Evolutionary conservation across 2,888 invertebrate species (phyloP), one percentile per base, ranked within the genome.

Genomic region (Pammene aurita): DNA sequence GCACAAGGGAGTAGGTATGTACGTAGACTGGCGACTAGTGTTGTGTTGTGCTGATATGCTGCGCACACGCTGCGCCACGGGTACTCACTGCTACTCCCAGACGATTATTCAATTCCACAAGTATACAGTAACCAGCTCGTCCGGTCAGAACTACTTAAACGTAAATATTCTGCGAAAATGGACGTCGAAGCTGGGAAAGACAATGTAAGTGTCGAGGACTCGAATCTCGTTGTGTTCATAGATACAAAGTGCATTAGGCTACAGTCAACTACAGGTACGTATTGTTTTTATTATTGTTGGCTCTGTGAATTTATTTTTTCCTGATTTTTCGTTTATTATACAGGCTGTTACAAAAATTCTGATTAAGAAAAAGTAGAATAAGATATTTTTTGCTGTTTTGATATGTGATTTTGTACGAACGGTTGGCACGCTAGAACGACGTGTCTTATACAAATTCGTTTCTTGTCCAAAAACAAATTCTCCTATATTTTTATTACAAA

Each of bases 111-210:
- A 85, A 86, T 86, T 82, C 77, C 74, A 75, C 76, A 76, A 77
- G 75, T 78, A 78, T 78, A 72, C 68, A 66, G 76, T 78, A 80
- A 74, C 54, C 66, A 71, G 66, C 52, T 61, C 63, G 18, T 72
- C 70, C 73, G 76, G 66, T 70, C 66, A 48, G 44, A 73, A 68
- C 63, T 67, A 74, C 58, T 61, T 56, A 70, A 68, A 60, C 44
- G 60, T 38, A 35, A 42, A 35, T 35, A 68, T 62, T 69, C 54
- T 56, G 70, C 62, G 42, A 76, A 75, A 73, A 91, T 92, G 92
- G 86, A 90, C 74, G 73, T 88, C 61, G 89, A 91, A 80, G 75
- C 77, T 9, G 84, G 76, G 9, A 86, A 83, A 73, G 87, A 89
- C 71, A 85, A 88, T 65, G 72, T 82, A 41, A 87, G 88, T 77